Conservation (phyloP, 53 echinoderm and acorn worm genomes). For the Holothuria scabra region DNA sequence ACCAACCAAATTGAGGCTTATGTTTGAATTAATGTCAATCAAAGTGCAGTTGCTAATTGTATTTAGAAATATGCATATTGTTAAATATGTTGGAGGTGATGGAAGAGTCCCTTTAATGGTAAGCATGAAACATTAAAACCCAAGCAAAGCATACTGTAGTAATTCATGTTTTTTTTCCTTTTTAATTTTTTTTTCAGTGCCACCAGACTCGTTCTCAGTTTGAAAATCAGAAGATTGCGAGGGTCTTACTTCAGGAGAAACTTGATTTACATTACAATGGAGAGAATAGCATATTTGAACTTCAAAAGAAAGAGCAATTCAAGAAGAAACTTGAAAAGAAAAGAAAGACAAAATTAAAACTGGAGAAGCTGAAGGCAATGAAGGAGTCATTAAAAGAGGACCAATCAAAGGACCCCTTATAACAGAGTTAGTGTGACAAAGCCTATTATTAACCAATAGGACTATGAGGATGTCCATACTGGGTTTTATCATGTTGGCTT, state of each 20-base stretch:
- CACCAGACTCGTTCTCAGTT: slow-evolving; percentile 91
- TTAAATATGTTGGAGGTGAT: no score
- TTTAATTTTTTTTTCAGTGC: slow-evolving; percentile 65
- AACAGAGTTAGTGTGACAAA: not conserved
- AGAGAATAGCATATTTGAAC: slow-evolving; percentile 74
- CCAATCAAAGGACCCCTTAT: not conserved
- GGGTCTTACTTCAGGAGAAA: slow-evolving; percentile 76
- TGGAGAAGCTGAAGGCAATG: slow-evolving; percentile 80
- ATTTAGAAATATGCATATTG: no score
- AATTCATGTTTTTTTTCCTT: not conserved
- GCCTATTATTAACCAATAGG: no score
- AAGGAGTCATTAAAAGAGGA: slow-evolving; percentile 55
- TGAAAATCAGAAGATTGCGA: slow-evolving; percentile 94
- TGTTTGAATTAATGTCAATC: no score
- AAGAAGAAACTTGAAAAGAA: slow-evolving; percentile 84
- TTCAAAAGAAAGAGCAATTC: slow-evolving; percentile 61
- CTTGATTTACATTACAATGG: slow-evolving; percentile 83
- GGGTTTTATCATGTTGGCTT: no score
- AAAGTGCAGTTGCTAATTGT: no score
- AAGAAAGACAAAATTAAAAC: slow-evolving; percentile 75
- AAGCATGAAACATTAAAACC: not conserved
- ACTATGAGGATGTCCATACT: no score
- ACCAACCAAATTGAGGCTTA: no score
- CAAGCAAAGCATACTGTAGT: no score
- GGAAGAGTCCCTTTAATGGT: not conserved